These are phyloP conservation scores for Kryptolebias marmoratus DNA, from an alignment of 2,113 vertebrate species.

Conservation along the genomic window DNA sequence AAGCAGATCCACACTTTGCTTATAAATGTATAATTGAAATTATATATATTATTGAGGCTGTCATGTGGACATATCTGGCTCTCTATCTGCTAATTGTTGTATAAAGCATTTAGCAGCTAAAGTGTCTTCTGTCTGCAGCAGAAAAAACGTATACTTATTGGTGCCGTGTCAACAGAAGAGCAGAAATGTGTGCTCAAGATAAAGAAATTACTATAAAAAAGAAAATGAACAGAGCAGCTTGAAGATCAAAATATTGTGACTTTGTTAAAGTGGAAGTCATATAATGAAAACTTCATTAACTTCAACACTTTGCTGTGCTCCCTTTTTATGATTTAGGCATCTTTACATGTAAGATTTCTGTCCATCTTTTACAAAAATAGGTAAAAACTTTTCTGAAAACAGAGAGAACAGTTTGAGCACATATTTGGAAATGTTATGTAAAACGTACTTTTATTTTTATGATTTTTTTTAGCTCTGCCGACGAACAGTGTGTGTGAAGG, in stretches of 20 bases:
- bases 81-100: constrained; percentile 7
- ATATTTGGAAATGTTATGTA: neutral
- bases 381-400: neutral
- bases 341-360: neutral
- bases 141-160: too few species aligned
- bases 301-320: too few species aligned
- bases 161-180: too few species aligned
- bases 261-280: neutral
- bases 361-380: neutral
- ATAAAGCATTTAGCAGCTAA: neutral
- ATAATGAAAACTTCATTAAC: too few species aligned
- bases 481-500: constrained; percentile 1
- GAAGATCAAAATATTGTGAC: neutral
- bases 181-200: too few species aligned
- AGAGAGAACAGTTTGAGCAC: neutral
- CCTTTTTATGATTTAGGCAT: too few species aligned
- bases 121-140: too few species aligned
- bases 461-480: neutral
- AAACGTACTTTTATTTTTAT: too few species aligned
- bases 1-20: too few species aligned
- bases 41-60: too few species aligned
- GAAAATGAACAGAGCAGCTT: neutral
- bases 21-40: too few species aligned
- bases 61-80: constrained; percentile 1
- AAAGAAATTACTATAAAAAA: too few species aligned